Evolutionary conservation across 1,140 invertebrate species (phyloP), one percentile per base, ranked within the genome.

Genomic region (Rhizoglyphus robini): DNA sequence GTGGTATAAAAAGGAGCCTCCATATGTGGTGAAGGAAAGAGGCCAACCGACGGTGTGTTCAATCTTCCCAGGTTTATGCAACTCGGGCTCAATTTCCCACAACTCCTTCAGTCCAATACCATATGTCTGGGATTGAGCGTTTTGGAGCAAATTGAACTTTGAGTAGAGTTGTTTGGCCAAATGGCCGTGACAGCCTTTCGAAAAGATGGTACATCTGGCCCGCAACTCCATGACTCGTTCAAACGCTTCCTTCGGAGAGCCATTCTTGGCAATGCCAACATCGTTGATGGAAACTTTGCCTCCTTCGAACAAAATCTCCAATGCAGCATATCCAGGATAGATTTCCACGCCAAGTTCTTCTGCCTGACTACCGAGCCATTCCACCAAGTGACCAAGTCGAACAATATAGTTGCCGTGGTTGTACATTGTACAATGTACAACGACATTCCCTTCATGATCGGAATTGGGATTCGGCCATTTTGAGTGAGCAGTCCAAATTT

Each of bases 71-170:
- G 96, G 92, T 65, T 82, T 80, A 75, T 97, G 94, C 68, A 88
- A 85, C 59, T 84, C 82, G 4, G 90, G 85, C 67, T 88, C 82
- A 34, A 99, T 85, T 81, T 99, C 94, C 96, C 96, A 99, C 20
- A 99, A 72, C 80, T 99, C 96, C 76, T 99, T 99, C 0, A 99
- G 76, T n/a, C 96, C 96, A 73, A 99, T 93, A n/a, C 90, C 96
- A 75, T 99, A 99, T 0, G 89, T 87, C 76, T 98, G 94, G 0
- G 90, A 87, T 69, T 95, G 86, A 73, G 84, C 85, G 13, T 90
- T 83, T 65, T 84, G 82, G 62, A 88, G 79, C 5, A 99, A 80
- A 73, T 91, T 84, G 71, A 92, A 95, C 71, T 86, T 86, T 54
- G 83, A 83, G 46, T 85, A 85, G 1, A 98, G 76, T 74, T 92